These are phyloP conservation scores for Drosophila kanekoi DNA, from an alignment of 2,888 invertebrate genomes.

Conservation along the genomic window DNA sequence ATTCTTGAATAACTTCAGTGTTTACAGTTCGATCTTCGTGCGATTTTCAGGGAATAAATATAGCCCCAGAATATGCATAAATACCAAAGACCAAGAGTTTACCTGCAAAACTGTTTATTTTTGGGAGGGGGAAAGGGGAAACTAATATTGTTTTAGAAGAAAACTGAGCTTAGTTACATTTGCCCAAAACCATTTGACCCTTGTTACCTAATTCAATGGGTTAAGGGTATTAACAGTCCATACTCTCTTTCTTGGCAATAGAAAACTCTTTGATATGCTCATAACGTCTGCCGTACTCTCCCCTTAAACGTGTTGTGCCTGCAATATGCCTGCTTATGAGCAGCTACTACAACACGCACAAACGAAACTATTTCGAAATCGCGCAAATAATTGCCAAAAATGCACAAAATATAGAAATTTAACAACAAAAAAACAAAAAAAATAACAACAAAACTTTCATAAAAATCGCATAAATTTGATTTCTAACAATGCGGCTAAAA, in stretches of 20 bases:
- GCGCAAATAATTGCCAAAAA: slow-evolving; percentile 69
- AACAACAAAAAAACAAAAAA: slow-evolving; percentile 14
- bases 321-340: slow-evolving; percentile 47
- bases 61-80: no score
- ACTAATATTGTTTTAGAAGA: no score
- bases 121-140: no score
- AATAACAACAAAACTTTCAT: slow-evolving; percentile 61
- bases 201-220: no score
- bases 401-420: slow-evolving; percentile 21
- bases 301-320: slow-evolving; percentile 58
- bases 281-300: slow-evolving; percentile 28
- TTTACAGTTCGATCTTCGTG: no score
- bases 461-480: slow-evolving; percentile 60
- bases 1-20: no score
- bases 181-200: no score
- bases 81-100: no score
- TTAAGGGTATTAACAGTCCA: no score
- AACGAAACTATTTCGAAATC: slow-evolving; percentile 62
- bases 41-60: no score
- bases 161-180: no score
- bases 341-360: slow-evolving; percentile 34
- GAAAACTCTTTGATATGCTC: slow-evolving; percentile 70
- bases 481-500: slow-evolving; percentile 53
- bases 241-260: slow-evolving; percentile 22
- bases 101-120: no score